Percentiles rank a stretch among this genome's conserved stretches.
Conservation (phyloP, 2,113 vertebrate species). For the Gymnogyps californianus region DNA sequence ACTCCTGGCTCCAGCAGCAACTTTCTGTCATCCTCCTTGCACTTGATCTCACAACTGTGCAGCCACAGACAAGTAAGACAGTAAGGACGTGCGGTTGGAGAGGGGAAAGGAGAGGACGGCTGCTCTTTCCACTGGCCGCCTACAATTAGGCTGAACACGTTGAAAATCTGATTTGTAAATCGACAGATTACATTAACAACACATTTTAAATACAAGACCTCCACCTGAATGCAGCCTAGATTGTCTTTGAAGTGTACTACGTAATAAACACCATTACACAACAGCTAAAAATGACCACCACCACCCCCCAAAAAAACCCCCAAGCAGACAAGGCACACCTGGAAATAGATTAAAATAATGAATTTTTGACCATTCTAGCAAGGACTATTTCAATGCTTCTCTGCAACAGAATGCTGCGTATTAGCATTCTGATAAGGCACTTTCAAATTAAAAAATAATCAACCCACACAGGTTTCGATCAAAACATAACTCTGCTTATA, state of each 20-base stretch:
- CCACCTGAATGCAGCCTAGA: neutral
- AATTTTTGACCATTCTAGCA: neutral
- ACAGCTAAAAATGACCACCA: neutral
- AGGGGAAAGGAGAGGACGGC: neutral
- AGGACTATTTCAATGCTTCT: neutral
- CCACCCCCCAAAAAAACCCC: neutral
- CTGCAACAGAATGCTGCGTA: neutral
- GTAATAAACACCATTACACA: neutral
- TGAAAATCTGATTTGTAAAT: neutral
- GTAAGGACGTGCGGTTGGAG: neutral
- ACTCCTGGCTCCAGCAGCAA: neutral
- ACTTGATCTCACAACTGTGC: neutral
- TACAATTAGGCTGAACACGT: neutral
- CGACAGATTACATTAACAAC: neutral
- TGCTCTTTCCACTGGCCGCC: neutral
- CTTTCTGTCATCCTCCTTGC: neutral
- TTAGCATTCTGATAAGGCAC: neutral
- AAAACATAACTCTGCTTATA: conserved; percentile 2
- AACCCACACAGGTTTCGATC: neutral
- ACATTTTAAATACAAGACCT: neutral
- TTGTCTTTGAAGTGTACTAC: neutral
- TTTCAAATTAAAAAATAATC: conserved; percentile 17
- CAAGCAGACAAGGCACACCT: neutral
- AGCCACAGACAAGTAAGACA: neutral
- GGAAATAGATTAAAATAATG: neutral